A percentile compares a stretch with the other conserved stretches of the same genome.
phyloP scores from a whole-genome alignment of 1,140 invertebrate genomes.

The Helicoverpa armigera region DNA sequence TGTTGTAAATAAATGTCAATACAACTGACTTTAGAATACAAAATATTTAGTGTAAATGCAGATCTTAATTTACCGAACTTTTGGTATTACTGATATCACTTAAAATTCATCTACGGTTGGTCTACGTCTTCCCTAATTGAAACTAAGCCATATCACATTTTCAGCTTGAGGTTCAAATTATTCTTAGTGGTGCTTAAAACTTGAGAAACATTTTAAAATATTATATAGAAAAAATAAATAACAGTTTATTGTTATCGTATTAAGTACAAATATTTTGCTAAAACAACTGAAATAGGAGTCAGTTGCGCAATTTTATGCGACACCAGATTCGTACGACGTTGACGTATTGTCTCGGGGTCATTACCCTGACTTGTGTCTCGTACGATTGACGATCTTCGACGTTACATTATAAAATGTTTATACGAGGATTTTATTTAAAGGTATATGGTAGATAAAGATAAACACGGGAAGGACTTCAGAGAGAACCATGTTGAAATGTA shows the following conservation, averaged over 20 bases:
- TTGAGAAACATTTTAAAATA: background rate
- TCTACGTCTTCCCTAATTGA: no score
- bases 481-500: no score
- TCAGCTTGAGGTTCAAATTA: background rate
- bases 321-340: slow-evolving; percentile 63
- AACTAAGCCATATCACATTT: no score
- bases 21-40: no score
- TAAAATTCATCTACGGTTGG: no score
- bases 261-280: slow-evolving; percentile 24
- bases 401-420: background rate
- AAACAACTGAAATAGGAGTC: slow-evolving; percentile 63
- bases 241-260: background rate
- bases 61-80: no score
- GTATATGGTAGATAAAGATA: no score
- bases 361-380: slow-evolving; percentile 58
- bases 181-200: background rate
- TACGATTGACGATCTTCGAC: slow-evolving; percentile 33
- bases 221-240: background rate
- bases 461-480: no score
- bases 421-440: background rate
- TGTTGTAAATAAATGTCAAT: no score
- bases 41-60: no score
- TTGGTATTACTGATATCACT: no score
- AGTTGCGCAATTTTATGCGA: slow-evolving; percentile 69
- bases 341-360: slow-evolving; percentile 66